Evolutionary conservation across 2,797 vertebrate genomes (phyloP).

Genomic region (Phalloptychus januarius): DNA sequence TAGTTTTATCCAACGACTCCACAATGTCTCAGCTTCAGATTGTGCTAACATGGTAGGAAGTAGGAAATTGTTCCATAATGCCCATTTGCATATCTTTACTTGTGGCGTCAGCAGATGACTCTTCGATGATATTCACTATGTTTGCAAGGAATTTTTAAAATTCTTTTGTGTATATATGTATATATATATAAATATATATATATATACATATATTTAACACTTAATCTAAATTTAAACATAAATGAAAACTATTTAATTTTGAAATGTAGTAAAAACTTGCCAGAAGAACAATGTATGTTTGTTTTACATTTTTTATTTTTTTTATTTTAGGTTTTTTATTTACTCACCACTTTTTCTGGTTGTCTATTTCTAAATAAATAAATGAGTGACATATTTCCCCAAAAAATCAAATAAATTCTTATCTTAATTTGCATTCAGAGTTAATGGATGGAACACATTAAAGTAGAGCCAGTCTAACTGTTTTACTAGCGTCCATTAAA

Average conservation of each 20-base stretch:
- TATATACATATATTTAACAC: too few relatives aligned
- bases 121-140: neutral
- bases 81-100: neutral
- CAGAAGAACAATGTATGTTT: neutral
- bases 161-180: too few relatives aligned
- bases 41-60: neutral
- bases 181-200: too few relatives aligned
- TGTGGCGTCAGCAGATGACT: neutral
- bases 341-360: neutral
- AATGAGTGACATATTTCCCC: conserved; percentile 5
- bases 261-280: neutral
- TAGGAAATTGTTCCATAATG: neutral
- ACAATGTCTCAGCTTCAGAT: neutral
- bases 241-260: neutral
- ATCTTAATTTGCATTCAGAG: conserved; percentile 47
- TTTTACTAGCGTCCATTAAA: conserved; percentile 59
- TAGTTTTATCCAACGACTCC: neutral
- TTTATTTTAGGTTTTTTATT: neutral
- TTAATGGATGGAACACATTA: conserved; percentile 55
- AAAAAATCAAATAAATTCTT: conserved; percentile 24
- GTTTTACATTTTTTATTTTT: neutral
- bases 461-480: conserved; percentile 53
- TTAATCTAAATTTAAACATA: too few relatives aligned
- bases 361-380: conserved; percentile 8
- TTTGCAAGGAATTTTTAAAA: neutral